A percentile compares a stretch with the other conserved stretches of the same genome.
These are phyloP conservation scores for Oceanodroma leucorhoa DNA, from an alignment of 2,797 vertebrate species.

Conservation along the genomic window DNA sequence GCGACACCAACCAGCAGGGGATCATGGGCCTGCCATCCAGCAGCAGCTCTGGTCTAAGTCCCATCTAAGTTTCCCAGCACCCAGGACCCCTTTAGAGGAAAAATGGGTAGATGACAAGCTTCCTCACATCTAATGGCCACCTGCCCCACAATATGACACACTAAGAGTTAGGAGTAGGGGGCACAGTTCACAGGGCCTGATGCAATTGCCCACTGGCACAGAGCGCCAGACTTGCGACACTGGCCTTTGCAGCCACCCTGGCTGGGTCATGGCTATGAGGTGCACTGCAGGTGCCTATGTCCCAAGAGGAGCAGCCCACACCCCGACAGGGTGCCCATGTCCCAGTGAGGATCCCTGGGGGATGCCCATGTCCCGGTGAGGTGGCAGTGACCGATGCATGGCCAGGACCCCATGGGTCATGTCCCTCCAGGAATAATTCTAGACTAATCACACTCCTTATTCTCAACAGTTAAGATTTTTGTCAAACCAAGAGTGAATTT, in stretches of 20 bases:
- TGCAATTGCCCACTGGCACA: too few species aligned
- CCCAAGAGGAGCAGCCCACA: not conserved
- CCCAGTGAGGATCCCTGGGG: not conserved
- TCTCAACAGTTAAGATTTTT: not conserved
- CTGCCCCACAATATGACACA: not conserved
- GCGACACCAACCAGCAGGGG: accelerated
- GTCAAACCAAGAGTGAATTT: not conserved
- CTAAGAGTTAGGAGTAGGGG: not conserved
- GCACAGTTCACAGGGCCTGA: not conserved
- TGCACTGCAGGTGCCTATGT: not conserved
- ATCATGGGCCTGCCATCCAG: not conserved
- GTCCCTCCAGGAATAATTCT: not conserved
- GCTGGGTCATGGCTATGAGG: not conserved
- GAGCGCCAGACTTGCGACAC: accelerated
- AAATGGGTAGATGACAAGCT: not conserved
- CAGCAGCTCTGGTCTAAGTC: not conserved
- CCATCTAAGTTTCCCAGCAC: not conserved
- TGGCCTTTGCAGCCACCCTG: not conserved
- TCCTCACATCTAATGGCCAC: not conserved
- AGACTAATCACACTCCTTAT: not conserved
- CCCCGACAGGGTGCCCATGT: not conserved
- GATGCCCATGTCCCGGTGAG: not conserved
- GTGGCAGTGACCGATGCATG: not conserved
- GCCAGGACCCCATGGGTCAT: not conserved
- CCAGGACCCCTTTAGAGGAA: not conserved